These are phyloP conservation scores for Hyles euphorbiae DNA, from an alignment of 1,140 invertebrate species.

Conservation along the genomic window DNA sequence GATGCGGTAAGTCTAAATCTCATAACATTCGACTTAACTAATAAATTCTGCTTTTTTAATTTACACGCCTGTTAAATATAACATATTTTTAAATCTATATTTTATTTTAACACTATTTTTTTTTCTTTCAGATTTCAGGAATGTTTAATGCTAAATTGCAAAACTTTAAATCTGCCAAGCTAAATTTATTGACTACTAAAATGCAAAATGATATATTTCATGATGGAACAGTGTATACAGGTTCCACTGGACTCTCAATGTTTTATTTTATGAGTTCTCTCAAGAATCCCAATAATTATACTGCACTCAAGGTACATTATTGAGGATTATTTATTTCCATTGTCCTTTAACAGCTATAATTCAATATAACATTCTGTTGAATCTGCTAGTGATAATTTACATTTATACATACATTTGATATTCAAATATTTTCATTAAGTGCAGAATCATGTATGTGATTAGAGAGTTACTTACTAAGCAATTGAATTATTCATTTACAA, in stretches of 20 bases:
- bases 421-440: no score
- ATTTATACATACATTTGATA: no score
- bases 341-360: no score
- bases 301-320: no score
- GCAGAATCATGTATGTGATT: no score
- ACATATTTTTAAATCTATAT: background rate
- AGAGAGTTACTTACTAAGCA: no score
- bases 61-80: background rate
- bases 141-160: slow-evolving; percentile 41
- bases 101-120: background rate
- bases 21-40: slow-evolving; percentile 1
- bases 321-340: no score
- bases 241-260: slow-evolving; percentile 71
- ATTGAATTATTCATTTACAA: no score
- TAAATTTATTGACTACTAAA: slow-evolving; percentile 31
- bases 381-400: no score
- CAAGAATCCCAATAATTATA: slow-evolving; percentile 6
- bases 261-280: slow-evolving; percentile 39
- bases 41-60: slow-evolving; percentile 4
- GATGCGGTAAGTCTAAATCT: slow-evolving; percentile 30
- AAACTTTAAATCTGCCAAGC: slow-evolving; percentile 46
- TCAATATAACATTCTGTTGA: no score
- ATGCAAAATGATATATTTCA: slow-evolving; percentile 47
- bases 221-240: slow-evolving; percentile 75
- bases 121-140: slow-evolving; percentile 44